Conservation (phyloP, 2,797 vertebrate species). For the Brachyalestes nurse region DNA sequence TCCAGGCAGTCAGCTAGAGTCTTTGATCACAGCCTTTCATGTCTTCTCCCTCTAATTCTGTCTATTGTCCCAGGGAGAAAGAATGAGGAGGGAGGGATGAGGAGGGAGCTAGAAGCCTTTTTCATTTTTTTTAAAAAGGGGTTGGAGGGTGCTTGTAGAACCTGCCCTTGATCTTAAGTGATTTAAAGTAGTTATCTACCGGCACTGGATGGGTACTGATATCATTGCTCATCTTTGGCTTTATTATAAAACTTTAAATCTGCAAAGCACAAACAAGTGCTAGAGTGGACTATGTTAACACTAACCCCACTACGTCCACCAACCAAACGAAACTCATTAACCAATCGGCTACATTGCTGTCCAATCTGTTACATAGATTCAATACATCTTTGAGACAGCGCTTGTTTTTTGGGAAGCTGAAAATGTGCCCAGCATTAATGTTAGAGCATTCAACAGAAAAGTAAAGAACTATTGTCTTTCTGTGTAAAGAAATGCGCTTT, state of each 20-base stretch:
- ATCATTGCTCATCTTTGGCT: background rate
- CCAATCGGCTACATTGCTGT: too few species aligned
- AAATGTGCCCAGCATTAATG: too few species aligned
- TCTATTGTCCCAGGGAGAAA: constrained; percentile 16
- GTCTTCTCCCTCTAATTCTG: constrained; percentile 15
- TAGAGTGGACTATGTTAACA: too few species aligned
- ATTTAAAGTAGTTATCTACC: constrained; percentile 1
- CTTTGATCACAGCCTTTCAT: constrained; percentile 40
- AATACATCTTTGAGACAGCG: too few species aligned
- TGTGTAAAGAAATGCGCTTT: too few species aligned
- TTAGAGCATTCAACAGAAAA: too few species aligned
- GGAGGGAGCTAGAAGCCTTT: background rate
- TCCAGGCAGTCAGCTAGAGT: background rate
- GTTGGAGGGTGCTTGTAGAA: background rate
- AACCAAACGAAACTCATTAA: too few species aligned
- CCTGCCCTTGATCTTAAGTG: constrained; percentile 4
- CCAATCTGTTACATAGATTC: too few species aligned
- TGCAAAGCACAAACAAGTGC: too few species aligned
- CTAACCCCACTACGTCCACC: too few species aligned
- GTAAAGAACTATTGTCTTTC: too few species aligned
- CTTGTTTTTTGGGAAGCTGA: too few species aligned
- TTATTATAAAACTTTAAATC: background rate
- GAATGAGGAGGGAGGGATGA: background rate
- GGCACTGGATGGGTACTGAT: background rate
- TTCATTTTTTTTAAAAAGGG: background rate